Conservation (phyloP, 1,140 invertebrate species). For the Charaxes varanes region DNA sequence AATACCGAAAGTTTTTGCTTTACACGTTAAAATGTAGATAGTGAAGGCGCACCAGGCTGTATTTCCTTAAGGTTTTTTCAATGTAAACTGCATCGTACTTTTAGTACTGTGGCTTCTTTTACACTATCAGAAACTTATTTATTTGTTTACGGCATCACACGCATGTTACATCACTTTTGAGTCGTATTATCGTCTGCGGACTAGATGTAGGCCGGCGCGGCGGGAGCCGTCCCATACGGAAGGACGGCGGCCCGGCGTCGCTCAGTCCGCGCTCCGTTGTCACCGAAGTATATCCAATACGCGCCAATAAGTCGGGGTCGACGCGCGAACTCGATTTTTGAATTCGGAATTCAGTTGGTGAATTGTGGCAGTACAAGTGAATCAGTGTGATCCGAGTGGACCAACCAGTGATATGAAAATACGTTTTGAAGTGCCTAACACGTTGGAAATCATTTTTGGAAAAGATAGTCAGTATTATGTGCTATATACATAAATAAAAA, state of each 20-base stretch:
- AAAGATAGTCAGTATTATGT: conserved; percentile 37
- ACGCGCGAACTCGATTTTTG: conserved; percentile 30
- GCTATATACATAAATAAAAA: no score
- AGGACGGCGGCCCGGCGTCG: conserved; percentile 33
- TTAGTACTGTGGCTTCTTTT: conserved; percentile 8
- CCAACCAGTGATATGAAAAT: conserved; percentile 60
- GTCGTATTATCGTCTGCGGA: conserved; percentile 27
- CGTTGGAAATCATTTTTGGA: conserved; percentile 65
- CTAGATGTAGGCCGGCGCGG: conserved; percentile 60
- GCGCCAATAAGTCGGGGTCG: conserved; percentile 37
- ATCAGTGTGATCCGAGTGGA: conserved; percentile 4
- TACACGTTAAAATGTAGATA: no score
- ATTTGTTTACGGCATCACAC: conserved; percentile 49
- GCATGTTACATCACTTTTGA: conserved; percentile 55
- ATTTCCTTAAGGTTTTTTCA: no score
- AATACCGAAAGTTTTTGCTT: no score
- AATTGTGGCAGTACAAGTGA: conserved; percentile 7
- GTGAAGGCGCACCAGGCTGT: no score
- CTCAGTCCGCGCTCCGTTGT: conserved; percentile 56
- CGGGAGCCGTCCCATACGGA: conserved; percentile 62
- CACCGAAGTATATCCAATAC: conserved; percentile 51
- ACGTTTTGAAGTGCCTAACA: conserved; percentile 68
- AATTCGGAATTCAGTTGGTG: conserved; percentile 25
- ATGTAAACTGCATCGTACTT: no score
- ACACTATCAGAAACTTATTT: conserved; percentile 45